Percentiles rank a stretch among this genome's conserved stretches.
Evolutionary conservation across 2,888 invertebrate genomes (phyloP).

Genomic region (Noctua fimbriata): DNA sequence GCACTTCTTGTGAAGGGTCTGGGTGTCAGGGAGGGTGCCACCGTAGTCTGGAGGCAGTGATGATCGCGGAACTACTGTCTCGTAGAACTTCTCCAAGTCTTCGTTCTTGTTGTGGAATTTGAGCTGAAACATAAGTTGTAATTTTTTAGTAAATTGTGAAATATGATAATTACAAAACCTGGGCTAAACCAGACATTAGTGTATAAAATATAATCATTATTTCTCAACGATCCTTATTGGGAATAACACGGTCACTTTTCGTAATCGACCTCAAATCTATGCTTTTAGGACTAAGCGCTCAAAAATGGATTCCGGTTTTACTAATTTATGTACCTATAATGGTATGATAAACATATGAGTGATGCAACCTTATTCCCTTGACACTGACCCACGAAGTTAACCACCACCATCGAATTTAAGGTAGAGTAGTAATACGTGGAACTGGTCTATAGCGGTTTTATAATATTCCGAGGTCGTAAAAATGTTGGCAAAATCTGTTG

Average conservation of each 20-base stretch:
- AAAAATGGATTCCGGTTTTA: slow-evolving; percentile 2
- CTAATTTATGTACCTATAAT: background rate
- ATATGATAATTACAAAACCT: background rate
- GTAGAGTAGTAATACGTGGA: slow-evolving; percentile 16
- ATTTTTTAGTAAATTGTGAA: background rate
- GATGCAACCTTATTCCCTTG: slow-evolving; percentile 22
- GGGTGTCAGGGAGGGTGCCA: slow-evolving; percentile 89
- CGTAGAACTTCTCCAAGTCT: slow-evolving; percentile 89
- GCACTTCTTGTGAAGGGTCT: slow-evolving; percentile 84
- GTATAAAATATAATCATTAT: background rate
- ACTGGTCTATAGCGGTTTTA: slow-evolving; percentile 23
- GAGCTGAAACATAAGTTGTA: slow-evolving; percentile 84
- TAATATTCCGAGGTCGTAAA: slow-evolving; percentile 6
- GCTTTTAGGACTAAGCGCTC: background rate
- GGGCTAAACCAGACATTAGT: background rate
- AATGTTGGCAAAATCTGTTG: background rate
- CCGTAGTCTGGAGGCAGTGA: slow-evolving; percentile 91
- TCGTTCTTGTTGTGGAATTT: slow-evolving; percentile 91
- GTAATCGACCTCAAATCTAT: slow-evolving; percentile 18
- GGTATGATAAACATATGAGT: background rate
- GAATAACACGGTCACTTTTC: background rate
- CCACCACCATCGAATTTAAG: slow-evolving; percentile 1
- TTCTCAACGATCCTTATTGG: background rate
- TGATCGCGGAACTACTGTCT: slow-evolving; percentile 89
- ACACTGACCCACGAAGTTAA: slow-evolving; percentile 16